Percentiles rank a stretch among this genome's conserved stretches.
Conservation (phyloP, 2,113 vertebrate species). For the Nematolebias whitei region DNA sequence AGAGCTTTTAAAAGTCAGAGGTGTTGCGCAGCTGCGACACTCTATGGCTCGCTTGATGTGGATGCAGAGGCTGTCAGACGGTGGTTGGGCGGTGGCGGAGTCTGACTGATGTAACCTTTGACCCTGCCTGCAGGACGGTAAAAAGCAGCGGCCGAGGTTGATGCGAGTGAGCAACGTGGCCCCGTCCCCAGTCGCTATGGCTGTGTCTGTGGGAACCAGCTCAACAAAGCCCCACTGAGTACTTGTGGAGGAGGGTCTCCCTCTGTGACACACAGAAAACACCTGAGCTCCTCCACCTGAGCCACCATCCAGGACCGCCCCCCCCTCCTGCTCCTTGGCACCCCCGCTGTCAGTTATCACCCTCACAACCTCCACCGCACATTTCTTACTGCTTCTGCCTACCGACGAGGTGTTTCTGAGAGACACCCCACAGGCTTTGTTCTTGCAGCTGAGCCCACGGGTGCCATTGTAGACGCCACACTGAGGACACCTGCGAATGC, state of each 20-base stretch:
- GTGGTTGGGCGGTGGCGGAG: constrained; percentile 25
- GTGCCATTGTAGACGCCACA: constrained; percentile 94
- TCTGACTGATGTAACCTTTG: constrained; percentile 56
- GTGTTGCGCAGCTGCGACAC: constrained; percentile 83
- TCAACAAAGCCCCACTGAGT: constrained; percentile 87
- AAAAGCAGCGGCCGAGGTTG: constrained; percentile 87
- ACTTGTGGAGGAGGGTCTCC: constrained; percentile 74
- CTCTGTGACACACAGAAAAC: constrained; percentile 87
- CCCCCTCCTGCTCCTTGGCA: constrained; percentile 50
- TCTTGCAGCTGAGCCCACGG: constrained; percentile 93
- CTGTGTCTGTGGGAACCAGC: constrained; percentile 84
- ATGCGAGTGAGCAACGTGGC: constrained; percentile 84
- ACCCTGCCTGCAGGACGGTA: constrained; percentile 80
- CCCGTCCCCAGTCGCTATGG: constrained; percentile 84
- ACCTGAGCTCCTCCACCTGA: constrained; percentile 76
- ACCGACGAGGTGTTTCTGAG: constrained; percentile 77
- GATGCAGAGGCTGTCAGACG: constrained; percentile 82
- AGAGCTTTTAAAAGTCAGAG: constrained; percentile 88
- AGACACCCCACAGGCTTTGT: constrained; percentile 88
- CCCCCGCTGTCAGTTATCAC: constrained; percentile 81
- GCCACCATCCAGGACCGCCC: constrained; percentile 44
- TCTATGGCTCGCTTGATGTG: constrained; percentile 88
- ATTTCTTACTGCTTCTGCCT: constrained; percentile 57
- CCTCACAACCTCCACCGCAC: constrained; percentile 81
- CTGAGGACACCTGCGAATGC: constrained; percentile 89